Conservation (phyloP, 2,113 vertebrate species). For the Mirounga angustirostris region DNA sequence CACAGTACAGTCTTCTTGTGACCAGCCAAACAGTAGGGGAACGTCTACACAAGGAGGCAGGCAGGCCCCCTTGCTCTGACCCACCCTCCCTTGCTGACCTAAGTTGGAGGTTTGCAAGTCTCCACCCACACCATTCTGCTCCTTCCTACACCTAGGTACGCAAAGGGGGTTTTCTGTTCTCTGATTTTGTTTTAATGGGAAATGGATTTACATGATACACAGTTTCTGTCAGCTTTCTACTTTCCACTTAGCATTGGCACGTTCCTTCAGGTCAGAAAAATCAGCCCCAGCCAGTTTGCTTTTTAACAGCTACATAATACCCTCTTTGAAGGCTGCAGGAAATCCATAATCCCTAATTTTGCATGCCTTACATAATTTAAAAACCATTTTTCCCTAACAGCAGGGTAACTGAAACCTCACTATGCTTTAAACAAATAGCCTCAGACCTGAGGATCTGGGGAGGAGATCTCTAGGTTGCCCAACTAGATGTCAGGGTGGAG, state of each 20-base stretch:
- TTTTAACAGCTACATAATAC: not conserved
- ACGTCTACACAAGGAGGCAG: not conserved
- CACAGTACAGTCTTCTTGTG: not conserved
- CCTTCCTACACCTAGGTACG: not conserved
- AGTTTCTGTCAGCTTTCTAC: not conserved
- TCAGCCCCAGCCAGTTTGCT: not conserved
- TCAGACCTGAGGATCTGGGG: not conserved
- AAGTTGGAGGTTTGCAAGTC: not conserved
- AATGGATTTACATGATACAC: not conserved
- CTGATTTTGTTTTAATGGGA: not conserved
- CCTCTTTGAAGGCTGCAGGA: conserved; percentile 30
- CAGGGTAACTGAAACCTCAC: not conserved
- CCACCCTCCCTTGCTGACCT: not conserved
- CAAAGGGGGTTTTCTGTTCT: not conserved
- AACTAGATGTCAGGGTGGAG: not conserved
- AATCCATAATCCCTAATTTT: conserved; percentile 25
- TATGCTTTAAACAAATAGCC: not conserved
- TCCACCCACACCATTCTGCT: not conserved
- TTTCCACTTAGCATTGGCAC: not conserved
- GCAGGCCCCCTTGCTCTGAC: not conserved
- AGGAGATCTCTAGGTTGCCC: not conserved
- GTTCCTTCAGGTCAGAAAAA: not conserved
- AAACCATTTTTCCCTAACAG: not conserved
- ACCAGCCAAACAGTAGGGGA: not conserved
- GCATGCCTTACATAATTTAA: not conserved